A percentile compares a stretch with the other conserved stretches of the same genome.
These are phyloP conservation scores for Troides oblongomaculatus DNA, from an alignment of 2,888 invertebrate genomes.

Conservation along the genomic window DNA sequence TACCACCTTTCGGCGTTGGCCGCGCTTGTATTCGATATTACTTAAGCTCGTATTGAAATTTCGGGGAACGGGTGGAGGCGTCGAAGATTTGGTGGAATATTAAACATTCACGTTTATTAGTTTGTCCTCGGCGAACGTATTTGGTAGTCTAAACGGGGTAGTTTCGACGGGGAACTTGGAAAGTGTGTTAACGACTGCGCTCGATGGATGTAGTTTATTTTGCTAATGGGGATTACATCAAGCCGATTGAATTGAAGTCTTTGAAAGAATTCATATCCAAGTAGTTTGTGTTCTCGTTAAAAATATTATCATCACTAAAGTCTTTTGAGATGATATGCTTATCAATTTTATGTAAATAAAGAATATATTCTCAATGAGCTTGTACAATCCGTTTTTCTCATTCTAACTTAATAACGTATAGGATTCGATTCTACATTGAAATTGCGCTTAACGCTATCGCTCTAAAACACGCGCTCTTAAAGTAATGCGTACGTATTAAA, in stretches of 20 bases:
- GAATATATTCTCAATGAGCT: no score
- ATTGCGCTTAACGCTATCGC: no score
- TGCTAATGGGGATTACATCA: conserved; percentile 66
- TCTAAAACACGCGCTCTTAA: not conserved
- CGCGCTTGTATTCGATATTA: conserved; percentile 60
- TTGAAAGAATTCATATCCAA: conserved; percentile 36
- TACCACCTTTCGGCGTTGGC: conserved; percentile 48
- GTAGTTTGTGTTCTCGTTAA: no score
- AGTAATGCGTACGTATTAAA: conserved; percentile 11
- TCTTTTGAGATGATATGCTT: no score
- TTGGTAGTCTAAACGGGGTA: conserved; percentile 74
- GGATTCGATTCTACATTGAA: no score
- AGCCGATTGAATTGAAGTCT: conserved; percentile 52
- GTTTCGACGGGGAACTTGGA: conserved; percentile 69
- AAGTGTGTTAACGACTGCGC: conserved; percentile 75
- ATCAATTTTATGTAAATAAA: no score
- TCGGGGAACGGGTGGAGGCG: conserved; percentile 46
- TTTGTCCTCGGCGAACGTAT: conserved; percentile 71
- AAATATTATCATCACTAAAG: no score
- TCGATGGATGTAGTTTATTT: conserved; percentile 58
- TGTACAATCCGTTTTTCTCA: no score
- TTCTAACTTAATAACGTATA: no score
- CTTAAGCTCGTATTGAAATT: conserved; percentile 74
- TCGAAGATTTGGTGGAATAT: conserved; percentile 72
- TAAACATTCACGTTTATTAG: conserved; percentile 80